Conservation (phyloP, 2,888 invertebrate genomes). For the Scaptomyza caliginosa region DNA sequence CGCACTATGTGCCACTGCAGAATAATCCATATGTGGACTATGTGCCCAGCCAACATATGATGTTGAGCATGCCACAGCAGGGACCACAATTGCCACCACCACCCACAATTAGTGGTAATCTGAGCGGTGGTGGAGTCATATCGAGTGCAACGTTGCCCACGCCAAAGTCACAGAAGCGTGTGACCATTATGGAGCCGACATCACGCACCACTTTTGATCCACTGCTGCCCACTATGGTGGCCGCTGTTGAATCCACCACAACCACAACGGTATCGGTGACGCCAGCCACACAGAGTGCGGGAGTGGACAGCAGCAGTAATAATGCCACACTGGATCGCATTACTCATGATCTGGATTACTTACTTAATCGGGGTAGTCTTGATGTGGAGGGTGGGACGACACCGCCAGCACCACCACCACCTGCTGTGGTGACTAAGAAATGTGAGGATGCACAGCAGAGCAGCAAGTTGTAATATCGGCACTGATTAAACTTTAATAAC, state of each 20-base stretch:
- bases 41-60: slow-evolving; percentile 59
- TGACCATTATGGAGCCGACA: slow-evolving; percentile 83
- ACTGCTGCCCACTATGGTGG: slow-evolving; percentile 80
- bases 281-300: slow-evolving; percentile 53
- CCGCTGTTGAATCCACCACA: slow-evolving; percentile 67
- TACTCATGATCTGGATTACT: slow-evolving; percentile 92
- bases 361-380: slow-evolving; percentile 87
- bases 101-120: slow-evolving; percentile 66
- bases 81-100: slow-evolving; percentile 47
- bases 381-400: slow-evolving; percentile 48
- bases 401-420: slow-evolving; percentile 60
- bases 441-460: slow-evolving; percentile 44
- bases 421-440: slow-evolving; percentile 50
- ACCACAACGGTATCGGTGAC: slow-evolving; percentile 43
- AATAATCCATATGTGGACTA: slow-evolving; percentile 80
- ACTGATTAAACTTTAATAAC: neutral
- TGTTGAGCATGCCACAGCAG: slow-evolving; percentile 53
- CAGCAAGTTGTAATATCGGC: slow-evolving; percentile 38
- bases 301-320: slow-evolving; percentile 18
- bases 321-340: slow-evolving; percentile 90
- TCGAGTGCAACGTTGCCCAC: slow-evolving; percentile 65
- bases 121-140: slow-evolving; percentile 41
- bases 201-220: slow-evolving; percentile 81
- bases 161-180: slow-evolving; percentile 83
- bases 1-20: slow-evolving; percentile 70